Evolutionary conservation across 2,113 vertebrate species (phyloP).

Genomic region (Oreotrochilus melanogaster): DNA sequence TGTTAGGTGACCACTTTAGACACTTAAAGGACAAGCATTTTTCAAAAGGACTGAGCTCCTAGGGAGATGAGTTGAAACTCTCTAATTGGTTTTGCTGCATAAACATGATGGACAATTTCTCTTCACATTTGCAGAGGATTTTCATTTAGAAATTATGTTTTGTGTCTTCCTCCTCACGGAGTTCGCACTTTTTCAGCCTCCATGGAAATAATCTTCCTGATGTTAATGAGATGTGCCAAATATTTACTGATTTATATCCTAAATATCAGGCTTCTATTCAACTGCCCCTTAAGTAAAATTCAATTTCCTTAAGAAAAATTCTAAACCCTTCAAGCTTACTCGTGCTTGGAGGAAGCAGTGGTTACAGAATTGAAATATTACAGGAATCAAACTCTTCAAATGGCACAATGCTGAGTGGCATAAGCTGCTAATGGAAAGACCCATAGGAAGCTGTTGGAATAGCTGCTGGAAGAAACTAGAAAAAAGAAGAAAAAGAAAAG

Average conservation of each 20-base stretch:
- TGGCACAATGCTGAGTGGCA: background rate
- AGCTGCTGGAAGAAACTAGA: background rate
- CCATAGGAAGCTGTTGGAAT: background rate
- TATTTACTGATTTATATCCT: background rate
- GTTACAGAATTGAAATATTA: background rate
- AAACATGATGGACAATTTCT: background rate
- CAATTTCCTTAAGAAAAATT: background rate
- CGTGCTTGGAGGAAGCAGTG: background rate
- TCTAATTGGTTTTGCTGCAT: background rate
- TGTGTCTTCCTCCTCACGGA: background rate
- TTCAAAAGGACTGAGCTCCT: background rate
- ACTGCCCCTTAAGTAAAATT: background rate
- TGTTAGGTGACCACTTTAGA: background rate
- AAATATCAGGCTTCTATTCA: background rate
- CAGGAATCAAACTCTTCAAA: background rate
- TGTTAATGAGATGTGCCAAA: background rate
- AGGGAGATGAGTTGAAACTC: background rate
- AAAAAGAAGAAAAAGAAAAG: background rate
- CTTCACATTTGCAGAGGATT: background rate
- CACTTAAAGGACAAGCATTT: background rate
- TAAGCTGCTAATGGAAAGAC: background rate
- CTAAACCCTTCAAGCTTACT: background rate
- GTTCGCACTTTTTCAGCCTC: background rate
- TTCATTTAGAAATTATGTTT: background rate
- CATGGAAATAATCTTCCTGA: background rate